Base-by-base conservation (phyloP, 1,140 invertebrate species). In the Drosophila triauraria region DNA sequence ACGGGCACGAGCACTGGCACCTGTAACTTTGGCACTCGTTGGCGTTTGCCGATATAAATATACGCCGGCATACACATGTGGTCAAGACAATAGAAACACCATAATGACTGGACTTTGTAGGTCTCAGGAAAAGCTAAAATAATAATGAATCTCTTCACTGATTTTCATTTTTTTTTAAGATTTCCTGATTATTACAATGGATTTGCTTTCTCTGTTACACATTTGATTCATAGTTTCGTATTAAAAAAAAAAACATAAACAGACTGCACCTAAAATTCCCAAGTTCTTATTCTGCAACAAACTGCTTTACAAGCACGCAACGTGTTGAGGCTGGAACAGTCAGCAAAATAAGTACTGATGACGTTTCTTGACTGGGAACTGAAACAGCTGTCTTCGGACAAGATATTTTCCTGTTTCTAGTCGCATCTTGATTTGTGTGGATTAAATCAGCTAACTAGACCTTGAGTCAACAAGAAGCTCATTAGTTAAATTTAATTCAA, bases 11-110 rank as follows among this genome's bases (percentile, higher is more conserved):
- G 20, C 57, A 40, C 32, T 23, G 32, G 20, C 63, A 61, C 60
- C 47, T 57, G 62, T 75, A 84, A 53, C 72, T 84, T 58, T 62
- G 69, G 68, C 65, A 61, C 80, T 83, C 65, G 65, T 79, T 40
- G 20, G 32, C 10, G 53, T 54, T 23, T 23, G 32, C 20, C 8
- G 32, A 20, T 54, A 54, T 23, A 54, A 54, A 38, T 54, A 54
- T 40, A 54, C 32, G 53, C 20, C 53, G 15, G 7, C 32, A n/a
- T 4, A 54, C 17, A 53, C 2, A 5, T 15, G 4, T 23, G 32
- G 53, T 54, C 53, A 54, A 38, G 13, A n/a, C 20, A 10, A 15
- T 40, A 54, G 32, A 20, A 54, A 30, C 48, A n/a, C 0, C 15
- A 10, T 2, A 50, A 38, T 54, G 6, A 9, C 12, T 23, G 13